These are phyloP conservation scores for Drosophila sp. DNA, from an alignment of 1,140 invertebrate species.

Conservation along the genomic window DNA sequence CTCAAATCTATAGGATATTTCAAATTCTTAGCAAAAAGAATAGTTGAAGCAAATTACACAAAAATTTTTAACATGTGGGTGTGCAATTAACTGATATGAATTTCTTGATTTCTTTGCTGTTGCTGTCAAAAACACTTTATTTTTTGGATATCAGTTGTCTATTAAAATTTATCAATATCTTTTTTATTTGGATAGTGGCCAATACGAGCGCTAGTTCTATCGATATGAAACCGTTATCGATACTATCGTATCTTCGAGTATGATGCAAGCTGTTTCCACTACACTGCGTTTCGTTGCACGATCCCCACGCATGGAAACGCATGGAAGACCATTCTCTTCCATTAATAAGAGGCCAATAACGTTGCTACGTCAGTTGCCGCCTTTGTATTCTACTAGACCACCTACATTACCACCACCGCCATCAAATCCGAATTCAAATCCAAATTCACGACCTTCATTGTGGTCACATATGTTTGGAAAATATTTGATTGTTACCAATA, in stretches of 20 bases:
- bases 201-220: neutral
- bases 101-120: slow-evolving; percentile 1
- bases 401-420: slow-evolving; percentile 3
- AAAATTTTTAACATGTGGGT: neutral
- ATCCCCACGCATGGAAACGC: neutral
- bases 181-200: neutral
- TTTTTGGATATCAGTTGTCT: neutral
- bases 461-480: slow-evolving; percentile 29
- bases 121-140: neutral
- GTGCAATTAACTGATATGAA: neutral
- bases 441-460: neutral
- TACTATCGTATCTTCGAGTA: neutral
- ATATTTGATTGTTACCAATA: slow-evolving; percentile 37
- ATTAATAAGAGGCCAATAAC: neutral
- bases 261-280: slow-evolving; percentile 7
- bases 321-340: too few relatives aligned
- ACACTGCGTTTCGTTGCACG: neutral
- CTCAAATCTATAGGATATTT: too few relatives aligned
- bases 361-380: neutral
- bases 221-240: slow-evolving; percentile 4
- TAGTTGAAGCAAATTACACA: too few relatives aligned
- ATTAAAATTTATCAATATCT: neutral
- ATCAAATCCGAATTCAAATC: neutral
- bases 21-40: too few relatives aligned
- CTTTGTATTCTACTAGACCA: neutral